Base-by-base conservation (phyloP, 92 coral and sea anemone genomes). In the Paramuricea clavata region DNA sequence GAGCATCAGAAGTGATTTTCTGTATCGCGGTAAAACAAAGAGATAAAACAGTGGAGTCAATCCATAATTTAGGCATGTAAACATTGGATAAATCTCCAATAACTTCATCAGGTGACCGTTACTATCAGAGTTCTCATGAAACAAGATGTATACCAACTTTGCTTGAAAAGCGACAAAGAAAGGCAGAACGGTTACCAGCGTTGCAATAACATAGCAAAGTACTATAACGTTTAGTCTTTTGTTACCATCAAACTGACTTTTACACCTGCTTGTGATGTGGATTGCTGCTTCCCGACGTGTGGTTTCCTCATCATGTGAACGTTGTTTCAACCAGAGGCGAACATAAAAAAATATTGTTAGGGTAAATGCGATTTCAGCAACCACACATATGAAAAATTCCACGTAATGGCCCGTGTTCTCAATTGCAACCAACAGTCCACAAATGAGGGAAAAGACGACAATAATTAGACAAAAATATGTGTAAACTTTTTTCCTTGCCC, bases 141-240 rank as follows among this genome's bases (percentile, higher is more conserved):
- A 57, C 21, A 79, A 25, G 36, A 59, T 3, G 9, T 39, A 57
- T 3, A 79, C 84, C 52, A 79, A 23, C 84, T 60, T 79, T 21
- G 73, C 84, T 61, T 79, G 84, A 61, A 79, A 61, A 34, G 73
- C 84, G 50, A 61, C 84, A 61, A 79, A 79, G 67, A 79, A 79
- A 17, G 84, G 84, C 28, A 79, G 30, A 11, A 79, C 84, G 8
- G 84, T 79, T 35, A 79, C 39, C 28, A 79, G 22, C 9, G 84
- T 79, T n/a, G 50, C 84, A 21, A 79, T 26, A 41, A 79, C 54
- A 25, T 79, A 79, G 23, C 84, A 79, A 36, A 79, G 47, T 23
- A 79, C 84, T 11, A 79, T 65, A 60, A 79, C 54, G 21, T 60
- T 79, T 2, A 79, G 84, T 33, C 84, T 64, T 61, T 79, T 79